Conservation (phyloP, 2,888 invertebrate genomes). For the Drosophila helvetica region DNA sequence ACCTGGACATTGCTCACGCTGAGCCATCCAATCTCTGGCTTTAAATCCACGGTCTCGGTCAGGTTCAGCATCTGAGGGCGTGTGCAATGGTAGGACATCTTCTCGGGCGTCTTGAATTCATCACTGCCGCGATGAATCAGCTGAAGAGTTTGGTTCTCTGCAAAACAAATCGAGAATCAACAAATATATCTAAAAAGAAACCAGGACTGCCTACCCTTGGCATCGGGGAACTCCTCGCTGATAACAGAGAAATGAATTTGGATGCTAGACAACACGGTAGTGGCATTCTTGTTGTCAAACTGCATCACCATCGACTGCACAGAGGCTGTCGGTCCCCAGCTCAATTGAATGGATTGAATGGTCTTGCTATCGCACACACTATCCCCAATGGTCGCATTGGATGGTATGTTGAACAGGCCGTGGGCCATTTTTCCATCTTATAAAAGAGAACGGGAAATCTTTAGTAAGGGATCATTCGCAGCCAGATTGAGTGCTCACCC, state of each 20-base stretch:
- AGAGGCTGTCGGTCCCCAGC: slow-evolving; percentile 65
- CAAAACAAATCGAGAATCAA: slow-evolving; percentile 14
- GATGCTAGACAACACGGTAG: slow-evolving; percentile 77
- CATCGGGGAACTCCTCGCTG: slow-evolving; percentile 81
- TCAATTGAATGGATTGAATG: slow-evolving; percentile 84
- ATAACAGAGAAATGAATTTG: slow-evolving; percentile 73
- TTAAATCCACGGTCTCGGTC: slow-evolving; percentile 77
- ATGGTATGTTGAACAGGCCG: slow-evolving; percentile 84
- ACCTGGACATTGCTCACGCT: slow-evolving; percentile 88
- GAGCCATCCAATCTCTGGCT: slow-evolving; percentile 84
- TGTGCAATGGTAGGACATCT: slow-evolving; percentile 90
- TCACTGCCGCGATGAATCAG: slow-evolving; percentile 84
- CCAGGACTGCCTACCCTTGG: slow-evolving; percentile 70
- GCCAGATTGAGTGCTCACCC: slow-evolving; percentile 60
- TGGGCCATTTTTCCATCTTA: slow-evolving; percentile 78
- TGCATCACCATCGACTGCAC: slow-evolving; percentile 81
- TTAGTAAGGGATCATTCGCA: background rate
- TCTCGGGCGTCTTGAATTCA: slow-evolving; percentile 86
- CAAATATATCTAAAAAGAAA: background rate
- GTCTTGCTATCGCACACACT: slow-evolving; percentile 83
- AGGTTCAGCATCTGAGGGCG: slow-evolving; percentile 86
- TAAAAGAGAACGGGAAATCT: background rate
- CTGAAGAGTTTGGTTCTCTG: slow-evolving; percentile 83
- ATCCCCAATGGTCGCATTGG: slow-evolving; percentile 79
- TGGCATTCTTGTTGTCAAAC: slow-evolving; percentile 83